Evolutionary conservation across 2,113 vertebrate genomes (phyloP).

Genomic region (Rhinopithecus roxellana): DNA sequence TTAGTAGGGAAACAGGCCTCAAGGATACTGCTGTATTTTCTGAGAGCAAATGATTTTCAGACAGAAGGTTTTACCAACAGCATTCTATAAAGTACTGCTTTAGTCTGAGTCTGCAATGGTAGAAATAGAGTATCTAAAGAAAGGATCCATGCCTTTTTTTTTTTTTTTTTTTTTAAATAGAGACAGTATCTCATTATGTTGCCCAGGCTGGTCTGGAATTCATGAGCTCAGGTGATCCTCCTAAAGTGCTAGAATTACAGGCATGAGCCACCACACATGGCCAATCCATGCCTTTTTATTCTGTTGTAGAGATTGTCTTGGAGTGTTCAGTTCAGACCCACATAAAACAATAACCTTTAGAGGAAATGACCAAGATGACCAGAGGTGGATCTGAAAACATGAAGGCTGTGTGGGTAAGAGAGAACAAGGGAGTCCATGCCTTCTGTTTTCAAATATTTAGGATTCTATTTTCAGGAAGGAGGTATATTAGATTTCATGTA

Average conservation of each 20-base stretch:
- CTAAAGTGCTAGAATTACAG: too few relatives aligned
- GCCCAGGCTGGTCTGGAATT: too few relatives aligned
- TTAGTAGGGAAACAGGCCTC: neutral
- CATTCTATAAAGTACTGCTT: neutral
- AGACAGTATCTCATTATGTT: too few relatives aligned
- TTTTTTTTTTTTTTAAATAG: too few relatives aligned
- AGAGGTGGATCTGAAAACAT: neutral
- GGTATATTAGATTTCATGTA: neutral
- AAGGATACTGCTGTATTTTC: neutral
- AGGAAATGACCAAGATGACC: neutral
- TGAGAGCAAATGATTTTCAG: neutral
- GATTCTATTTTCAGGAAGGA: neutral
- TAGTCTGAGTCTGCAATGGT: neutral
- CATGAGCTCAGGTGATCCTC: too few relatives aligned
- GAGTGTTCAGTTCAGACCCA: neutral
- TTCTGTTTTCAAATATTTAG: neutral
- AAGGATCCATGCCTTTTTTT: neutral
- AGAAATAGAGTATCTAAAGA: neutral
- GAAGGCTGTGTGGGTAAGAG: neutral
- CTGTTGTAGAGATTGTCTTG: conserved; percentile 4
- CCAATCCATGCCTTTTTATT: neutral
- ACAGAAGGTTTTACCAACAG: neutral
- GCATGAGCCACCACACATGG: too few relatives aligned
- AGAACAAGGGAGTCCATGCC: neutral
- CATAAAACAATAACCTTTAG: neutral